A percentile compares a stretch with the other conserved stretches of the same genome.
Evolutionary conservation across 2,797 vertebrate genomes (phyloP).

Genomic region (Mormyrus hasselquistii): DNA sequence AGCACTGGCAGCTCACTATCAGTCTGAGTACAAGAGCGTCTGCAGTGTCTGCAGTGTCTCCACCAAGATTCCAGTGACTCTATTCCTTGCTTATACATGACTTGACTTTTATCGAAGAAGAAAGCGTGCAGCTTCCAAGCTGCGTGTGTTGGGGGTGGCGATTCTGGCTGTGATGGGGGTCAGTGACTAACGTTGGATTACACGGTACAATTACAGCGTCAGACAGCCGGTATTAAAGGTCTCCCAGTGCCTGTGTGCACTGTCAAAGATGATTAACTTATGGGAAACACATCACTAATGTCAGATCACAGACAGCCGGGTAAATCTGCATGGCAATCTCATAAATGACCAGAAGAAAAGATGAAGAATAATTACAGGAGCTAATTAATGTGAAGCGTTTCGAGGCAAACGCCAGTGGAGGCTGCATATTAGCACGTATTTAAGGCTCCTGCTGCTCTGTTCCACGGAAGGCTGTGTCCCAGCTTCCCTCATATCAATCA

Average conservation of each 20-base stretch:
- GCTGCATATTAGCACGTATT: neutral
- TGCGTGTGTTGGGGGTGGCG: neutral
- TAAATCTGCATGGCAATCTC: neutral
- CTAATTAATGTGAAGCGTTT: neutral
- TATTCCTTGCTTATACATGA: too few species aligned
- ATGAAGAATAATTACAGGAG: neutral
- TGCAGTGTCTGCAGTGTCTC: neutral
- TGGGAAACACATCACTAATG: neutral
- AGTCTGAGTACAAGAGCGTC: neutral
- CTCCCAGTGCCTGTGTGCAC: neutral
- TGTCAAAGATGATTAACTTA: neutral
- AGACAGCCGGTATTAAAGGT: neutral
- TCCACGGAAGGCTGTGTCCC: neutral
- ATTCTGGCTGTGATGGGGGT: neutral
- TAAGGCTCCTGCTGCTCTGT: neutral
- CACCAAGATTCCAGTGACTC: neutral
- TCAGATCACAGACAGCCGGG: neutral
- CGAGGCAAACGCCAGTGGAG: neutral
- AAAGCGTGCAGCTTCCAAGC: neutral
- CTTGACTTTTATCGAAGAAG: neutral
- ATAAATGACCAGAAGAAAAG: neutral
- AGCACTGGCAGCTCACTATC: neutral
- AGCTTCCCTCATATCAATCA: neutral
- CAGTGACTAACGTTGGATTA: neutral
- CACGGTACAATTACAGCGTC: neutral